Evolutionary conservation across 2,888 invertebrate species (phyloP).

Genomic region (Muschampia plurimacula): DNA sequence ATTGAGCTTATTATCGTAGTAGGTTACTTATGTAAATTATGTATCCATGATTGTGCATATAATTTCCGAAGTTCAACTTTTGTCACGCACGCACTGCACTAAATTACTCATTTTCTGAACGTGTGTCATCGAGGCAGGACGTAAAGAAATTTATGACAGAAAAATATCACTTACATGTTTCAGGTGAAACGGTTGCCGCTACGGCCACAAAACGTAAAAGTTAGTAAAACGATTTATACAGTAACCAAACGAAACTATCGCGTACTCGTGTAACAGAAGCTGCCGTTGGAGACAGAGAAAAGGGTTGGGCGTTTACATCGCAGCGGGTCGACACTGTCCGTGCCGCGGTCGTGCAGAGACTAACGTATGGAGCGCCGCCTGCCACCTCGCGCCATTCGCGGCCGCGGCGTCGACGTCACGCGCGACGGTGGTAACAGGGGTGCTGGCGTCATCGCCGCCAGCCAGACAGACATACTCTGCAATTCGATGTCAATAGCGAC

Average conservation of each 20-base stretch:
- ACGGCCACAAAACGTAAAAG: constrained; percentile 64
- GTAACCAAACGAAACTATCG: constrained; percentile 64
- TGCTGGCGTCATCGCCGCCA: constrained; percentile 69
- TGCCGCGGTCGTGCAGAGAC: constrained; percentile 82
- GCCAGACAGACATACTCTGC: constrained; percentile 56
- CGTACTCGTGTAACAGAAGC: constrained; percentile 71
- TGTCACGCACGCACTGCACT: constrained; percentile 62
- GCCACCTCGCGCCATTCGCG: constrained; percentile 41
- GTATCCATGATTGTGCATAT: constrained; percentile 45
- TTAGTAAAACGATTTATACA: constrained; percentile 59
- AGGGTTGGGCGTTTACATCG: constrained; percentile 82
- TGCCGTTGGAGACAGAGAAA: constrained; percentile 80
- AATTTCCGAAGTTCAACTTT: constrained; percentile 59
- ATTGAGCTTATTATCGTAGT: background rate
- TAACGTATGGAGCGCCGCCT: constrained; percentile 55
- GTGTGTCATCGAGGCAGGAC: constrained; percentile 63
- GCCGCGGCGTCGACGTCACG: constrained; percentile 49
- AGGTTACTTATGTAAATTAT: background rate
- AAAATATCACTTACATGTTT: constrained; percentile 77
- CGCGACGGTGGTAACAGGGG: constrained; percentile 55
- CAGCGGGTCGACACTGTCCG: constrained; percentile 82
- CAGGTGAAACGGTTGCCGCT: constrained; percentile 58
- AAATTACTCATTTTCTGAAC: constrained; percentile 59
- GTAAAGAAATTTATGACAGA: constrained; percentile 69
- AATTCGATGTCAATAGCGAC: constrained; percentile 36